These are phyloP conservation scores for Phyllostomus discolor DNA, from an alignment of 2,113 vertebrate species.

Conservation along the genomic window DNA sequence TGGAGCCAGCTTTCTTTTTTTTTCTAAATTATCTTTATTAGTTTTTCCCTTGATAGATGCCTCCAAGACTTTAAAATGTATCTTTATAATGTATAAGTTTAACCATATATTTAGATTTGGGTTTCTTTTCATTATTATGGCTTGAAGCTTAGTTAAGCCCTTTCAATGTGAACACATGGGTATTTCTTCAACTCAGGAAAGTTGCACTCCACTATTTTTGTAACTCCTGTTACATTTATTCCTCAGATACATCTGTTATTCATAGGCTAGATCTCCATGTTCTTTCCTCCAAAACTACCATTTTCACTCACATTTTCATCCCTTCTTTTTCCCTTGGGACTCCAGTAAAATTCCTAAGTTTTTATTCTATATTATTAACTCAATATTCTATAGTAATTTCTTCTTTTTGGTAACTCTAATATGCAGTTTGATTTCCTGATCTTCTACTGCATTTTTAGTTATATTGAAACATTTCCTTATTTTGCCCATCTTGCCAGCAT, in stretches of 20 bases:
- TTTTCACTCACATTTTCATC: background rate
- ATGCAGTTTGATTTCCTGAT: background rate
- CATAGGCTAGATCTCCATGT: background rate
- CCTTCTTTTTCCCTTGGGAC: background rate
- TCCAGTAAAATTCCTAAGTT: background rate
- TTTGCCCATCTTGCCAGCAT: background rate
- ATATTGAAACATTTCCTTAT: background rate
- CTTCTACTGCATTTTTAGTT: background rate
- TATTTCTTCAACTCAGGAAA: background rate
- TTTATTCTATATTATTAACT: background rate
- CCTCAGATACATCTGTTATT: background rate
- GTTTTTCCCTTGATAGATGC: background rate
- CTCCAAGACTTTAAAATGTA: background rate
- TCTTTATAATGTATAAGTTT: background rate
- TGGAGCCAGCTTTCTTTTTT: background rate
- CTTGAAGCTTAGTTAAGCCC: background rate
- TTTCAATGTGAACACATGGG: background rate
- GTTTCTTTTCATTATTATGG: slow-evolving; percentile 20
- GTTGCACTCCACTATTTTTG: background rate
- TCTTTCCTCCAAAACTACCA: background rate
- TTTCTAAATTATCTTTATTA: background rate
- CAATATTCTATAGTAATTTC: background rate
- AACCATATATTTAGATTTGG: background rate
- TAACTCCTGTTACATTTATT: background rate
- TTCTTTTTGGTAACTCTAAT: background rate